Evolutionary conservation across 2,113 vertebrate genomes (phyloP), one percentile per base, ranked within the genome.

Genomic region (Cyprinodon variegatus): DNA sequence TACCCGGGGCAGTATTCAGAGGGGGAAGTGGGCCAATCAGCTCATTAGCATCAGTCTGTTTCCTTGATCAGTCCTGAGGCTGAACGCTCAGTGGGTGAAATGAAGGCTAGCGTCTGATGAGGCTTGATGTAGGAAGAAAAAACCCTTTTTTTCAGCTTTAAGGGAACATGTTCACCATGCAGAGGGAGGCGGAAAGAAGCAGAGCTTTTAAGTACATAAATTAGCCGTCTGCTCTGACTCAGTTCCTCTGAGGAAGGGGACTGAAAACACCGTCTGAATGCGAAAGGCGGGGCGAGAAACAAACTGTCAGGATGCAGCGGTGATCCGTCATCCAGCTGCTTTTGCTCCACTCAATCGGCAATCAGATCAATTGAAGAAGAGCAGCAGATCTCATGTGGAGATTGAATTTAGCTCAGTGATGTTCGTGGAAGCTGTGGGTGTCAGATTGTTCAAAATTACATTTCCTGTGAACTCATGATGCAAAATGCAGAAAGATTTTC

Each of bases 151-250:
- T 68, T 74, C 69, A 0, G 60, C 68, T 83, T 70, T 77, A 68
- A 61, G 73, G 73, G 70, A 86, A 62, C 77, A 71, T 50, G 80
- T 70, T 59, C 61, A 76, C 78, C 69, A 77, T 29, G 17, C 70
- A 83, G 69, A 85, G 77, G 72, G 76, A 14, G 20, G 39, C 39
- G 39, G 64, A 57, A 59, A 68, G 60, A 43, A 62, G 73, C 72
- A 86, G 86, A 85, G 84, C 87, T 90, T 88, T 89, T 81, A 83
- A 85, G 80, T 77, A 70, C 41, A 76, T 87, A 86, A 86, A 89
- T 82, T 70, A 83, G 79, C 79, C 75, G 69, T 74, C 82, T 85
- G 61, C 85, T 82, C 76, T 76, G 75, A 85, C 60, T 71, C 78
- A 79, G 82, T 62, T 81, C 79, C 61, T 70, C 64, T 1, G 37